Evolutionary conservation across 1,140 invertebrate genomes (phyloP).

Genomic region (Brachionus rubens): DNA sequence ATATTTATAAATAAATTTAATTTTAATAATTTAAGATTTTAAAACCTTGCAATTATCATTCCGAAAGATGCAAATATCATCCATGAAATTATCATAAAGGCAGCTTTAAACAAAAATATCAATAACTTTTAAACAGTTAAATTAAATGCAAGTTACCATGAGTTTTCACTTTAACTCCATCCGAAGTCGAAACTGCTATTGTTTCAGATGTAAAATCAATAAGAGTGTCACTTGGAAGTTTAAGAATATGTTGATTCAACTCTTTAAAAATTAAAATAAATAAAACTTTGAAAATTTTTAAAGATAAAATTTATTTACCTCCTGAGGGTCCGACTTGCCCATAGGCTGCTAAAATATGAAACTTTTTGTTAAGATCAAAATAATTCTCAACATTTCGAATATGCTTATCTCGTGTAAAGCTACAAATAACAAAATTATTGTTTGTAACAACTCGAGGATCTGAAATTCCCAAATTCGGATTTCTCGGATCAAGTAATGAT

Average conservation of each 20-base stretch:
- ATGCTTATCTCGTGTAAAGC: slow-evolving; percentile 2
- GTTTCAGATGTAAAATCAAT: slow-evolving; percentile 15
- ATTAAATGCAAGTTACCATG: background rate
- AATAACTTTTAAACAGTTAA: background rate
- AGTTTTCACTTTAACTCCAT: slow-evolving; percentile 30
- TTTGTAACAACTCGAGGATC: background rate
- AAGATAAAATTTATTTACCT: background rate
- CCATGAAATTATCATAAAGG: slow-evolving; percentile 40
- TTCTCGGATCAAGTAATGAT: background rate
- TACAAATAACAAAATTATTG: slow-evolving; percentile 10
- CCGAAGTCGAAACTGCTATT: background rate
- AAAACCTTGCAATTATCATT: slow-evolving; percentile 22
- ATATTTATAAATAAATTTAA: background rate
- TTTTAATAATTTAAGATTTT: background rate
- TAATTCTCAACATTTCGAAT: background rate
- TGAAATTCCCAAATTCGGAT: slow-evolving; percentile 9
- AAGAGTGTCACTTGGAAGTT: slow-evolving; percentile 5
- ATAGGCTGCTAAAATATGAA: slow-evolving; percentile 11
- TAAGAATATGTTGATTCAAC: slow-evolving; percentile 10
- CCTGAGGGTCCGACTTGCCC: slow-evolving; percentile 10
- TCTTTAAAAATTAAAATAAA: background rate
- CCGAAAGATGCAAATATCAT: slow-evolving; percentile 14
- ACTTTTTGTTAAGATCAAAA: slow-evolving; percentile 19
- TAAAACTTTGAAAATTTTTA: background rate
- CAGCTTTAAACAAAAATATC: background rate